phyloP scores from a whole-genome alignment of 2,797 vertebrate species.

The Meda fulgida region DNA sequence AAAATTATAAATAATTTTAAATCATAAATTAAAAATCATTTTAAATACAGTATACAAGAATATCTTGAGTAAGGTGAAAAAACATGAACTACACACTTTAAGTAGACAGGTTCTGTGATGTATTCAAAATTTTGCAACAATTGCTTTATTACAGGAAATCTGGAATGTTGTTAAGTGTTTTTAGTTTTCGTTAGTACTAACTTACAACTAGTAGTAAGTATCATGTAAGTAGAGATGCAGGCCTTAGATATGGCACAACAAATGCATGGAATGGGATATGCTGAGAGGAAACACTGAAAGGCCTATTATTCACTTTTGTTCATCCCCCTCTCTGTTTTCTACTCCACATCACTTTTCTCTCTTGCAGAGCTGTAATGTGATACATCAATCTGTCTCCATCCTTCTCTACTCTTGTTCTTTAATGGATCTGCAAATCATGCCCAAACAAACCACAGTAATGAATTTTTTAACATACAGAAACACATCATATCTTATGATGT shows the following conservation, averaged over 20 bases:
- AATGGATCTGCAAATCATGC: conserved; percentile 44
- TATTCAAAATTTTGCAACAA: neutral
- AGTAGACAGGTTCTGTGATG: neutral
- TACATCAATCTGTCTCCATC: conserved; percentile 48
- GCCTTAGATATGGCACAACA: too few species aligned
- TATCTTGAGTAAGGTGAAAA: neutral
- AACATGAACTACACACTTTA: neutral
- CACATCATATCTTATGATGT: neutral
- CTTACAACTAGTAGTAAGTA: neutral
- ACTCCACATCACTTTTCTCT: conserved; percentile 26
- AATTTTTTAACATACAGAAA: conserved; percentile 12
- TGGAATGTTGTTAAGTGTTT: neutral
- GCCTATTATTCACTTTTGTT: conserved; percentile 36
- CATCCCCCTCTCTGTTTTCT: conserved; percentile 26
- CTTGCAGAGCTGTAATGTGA: conserved; percentile 57
- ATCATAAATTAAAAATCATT: neutral
- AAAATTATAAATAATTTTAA: neutral
- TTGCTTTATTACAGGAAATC: neutral
- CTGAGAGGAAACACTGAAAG: neutral
- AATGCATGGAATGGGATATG: neutral
- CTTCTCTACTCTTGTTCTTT: conserved; percentile 18
- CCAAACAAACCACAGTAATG: conserved; percentile 15
- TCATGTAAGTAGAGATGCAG: neutral
- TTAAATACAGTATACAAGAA: neutral
- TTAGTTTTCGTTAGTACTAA: neutral